phyloP scores from a whole-genome alignment of 2,888 invertebrate species.

The Rhagonycha lutea region DNA sequence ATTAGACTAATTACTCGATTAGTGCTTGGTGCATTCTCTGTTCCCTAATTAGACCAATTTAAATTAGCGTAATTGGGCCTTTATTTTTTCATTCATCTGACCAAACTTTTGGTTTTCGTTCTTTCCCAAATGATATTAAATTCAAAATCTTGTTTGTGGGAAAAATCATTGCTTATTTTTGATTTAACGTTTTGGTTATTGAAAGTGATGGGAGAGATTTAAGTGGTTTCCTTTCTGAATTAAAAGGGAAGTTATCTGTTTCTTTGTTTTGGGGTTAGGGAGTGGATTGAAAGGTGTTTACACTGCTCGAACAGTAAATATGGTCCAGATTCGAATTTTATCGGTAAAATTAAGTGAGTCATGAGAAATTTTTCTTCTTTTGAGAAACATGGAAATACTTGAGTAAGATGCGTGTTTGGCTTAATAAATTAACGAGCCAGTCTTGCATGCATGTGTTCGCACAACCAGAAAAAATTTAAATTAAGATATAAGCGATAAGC shows the following conservation, averaged over 20 bases:
- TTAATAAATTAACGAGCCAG: not conserved
- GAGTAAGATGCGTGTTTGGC: not conserved
- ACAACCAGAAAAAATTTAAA: not conserved
- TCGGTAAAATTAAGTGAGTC: not conserved
- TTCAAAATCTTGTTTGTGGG: not conserved
- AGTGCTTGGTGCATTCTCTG: not conserved
- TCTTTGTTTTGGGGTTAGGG: not conserved
- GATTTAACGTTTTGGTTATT: no score
- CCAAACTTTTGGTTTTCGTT: not conserved
- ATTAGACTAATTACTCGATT: not conserved
- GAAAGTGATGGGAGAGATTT: not conserved
- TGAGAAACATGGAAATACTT: not conserved
- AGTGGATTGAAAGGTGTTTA: not conserved
- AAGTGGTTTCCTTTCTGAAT: not conserved
- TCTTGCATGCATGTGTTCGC: not conserved
- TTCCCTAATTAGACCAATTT: not conserved
- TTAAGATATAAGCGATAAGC: constrained; percentile 1
- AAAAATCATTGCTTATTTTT: no score
- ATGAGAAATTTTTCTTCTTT: not conserved
- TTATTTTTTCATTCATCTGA: not conserved
- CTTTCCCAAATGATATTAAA: not conserved
- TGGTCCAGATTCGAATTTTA: not conserved
- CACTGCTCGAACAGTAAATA: not conserved
- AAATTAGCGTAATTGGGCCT: not conserved
- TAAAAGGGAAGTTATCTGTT: not conserved